Evolutionary conservation across 2,113 vertebrate genomes (phyloP).

Genomic region (Caranx melampygus): DNA sequence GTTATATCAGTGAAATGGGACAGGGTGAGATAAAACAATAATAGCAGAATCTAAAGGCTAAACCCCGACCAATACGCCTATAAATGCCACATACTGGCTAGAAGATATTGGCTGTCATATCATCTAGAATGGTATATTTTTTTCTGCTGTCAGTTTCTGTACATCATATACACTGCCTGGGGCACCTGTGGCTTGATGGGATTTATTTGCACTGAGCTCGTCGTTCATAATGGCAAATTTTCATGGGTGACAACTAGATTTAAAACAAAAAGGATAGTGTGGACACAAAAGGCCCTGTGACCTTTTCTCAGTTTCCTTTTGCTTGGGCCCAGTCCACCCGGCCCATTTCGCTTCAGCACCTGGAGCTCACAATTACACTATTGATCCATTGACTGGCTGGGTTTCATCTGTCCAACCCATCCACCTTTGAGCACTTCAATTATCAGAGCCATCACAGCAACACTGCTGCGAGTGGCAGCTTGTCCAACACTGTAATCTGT

Average conservation of each 20-base stretch:
- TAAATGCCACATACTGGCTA: conserved; percentile 44
- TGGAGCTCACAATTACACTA: conserved; percentile 79
- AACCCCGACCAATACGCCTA: conserved; percentile 41
- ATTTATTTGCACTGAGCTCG: conserved; percentile 48
- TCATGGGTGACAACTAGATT: conserved; percentile 44
- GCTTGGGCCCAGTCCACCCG: conserved; percentile 52
- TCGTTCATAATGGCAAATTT: conserved; percentile 43
- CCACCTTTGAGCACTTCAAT: conserved; percentile 83
- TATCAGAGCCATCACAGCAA: conserved; percentile 81
- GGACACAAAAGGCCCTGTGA: conserved; percentile 50
- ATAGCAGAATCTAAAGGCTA: conserved; percentile 53
- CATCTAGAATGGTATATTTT: conserved; percentile 55
- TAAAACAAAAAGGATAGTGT: conserved; percentile 42
- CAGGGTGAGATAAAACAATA: conserved; percentile 65
- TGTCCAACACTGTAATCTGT: conserved; percentile 82
- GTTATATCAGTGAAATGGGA: conserved; percentile 66
- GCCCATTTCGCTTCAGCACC: conserved; percentile 73
- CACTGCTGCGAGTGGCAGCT: conserved; percentile 77
- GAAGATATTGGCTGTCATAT: conserved; percentile 56
- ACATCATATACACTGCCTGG: conserved; percentile 45
- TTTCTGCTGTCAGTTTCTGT: conserved; percentile 59
- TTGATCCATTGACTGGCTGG: conserved; percentile 79
- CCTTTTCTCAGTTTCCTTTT: conserved; percentile 59
- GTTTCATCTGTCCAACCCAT: conserved; percentile 80
- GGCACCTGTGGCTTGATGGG: conserved; percentile 33